Evolutionary conservation across 2,888 invertebrate species (phyloP), one percentile per base, ranked within the genome.

Genomic region (Hydrotaea cyrtoneurina): DNA sequence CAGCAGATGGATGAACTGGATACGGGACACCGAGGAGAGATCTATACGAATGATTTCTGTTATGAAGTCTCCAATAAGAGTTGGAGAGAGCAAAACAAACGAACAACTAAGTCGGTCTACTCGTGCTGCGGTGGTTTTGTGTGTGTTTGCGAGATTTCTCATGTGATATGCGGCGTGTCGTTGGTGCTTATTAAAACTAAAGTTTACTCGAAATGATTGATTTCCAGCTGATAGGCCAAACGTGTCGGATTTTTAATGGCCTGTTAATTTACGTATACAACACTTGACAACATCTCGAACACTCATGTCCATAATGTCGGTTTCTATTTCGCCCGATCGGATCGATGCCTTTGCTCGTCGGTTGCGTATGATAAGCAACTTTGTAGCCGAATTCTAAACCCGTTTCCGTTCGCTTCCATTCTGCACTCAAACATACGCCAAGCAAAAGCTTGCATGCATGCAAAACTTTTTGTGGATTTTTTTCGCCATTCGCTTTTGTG

Each of bases 201-300:
- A 74, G 21, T 0, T 17, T 66, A 8, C 19, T 43, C n/a, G 15
- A 64, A 73, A 39, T 79, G 62, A 79, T 79, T 79, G 78, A 79
- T 79, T 73, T 79, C 64, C 55, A 73, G 64, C 64, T 79, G 78
- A 79, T 79, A 64, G 31, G 50, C 3, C 53, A 73, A 39, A 62
- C 19, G 19, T 66, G 31, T n/a, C 31, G 1, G 26, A 17, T 59
- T 69, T 69, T 78, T 78, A 64, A 79, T 79, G 73, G 57, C 21
- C 62, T 79, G 73, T 79, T 74, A 79, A 79, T 73, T 72, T 79
- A 64, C 53, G n/a, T 53, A 23, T 73, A 73, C 53, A 53, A 72
- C 39, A 53, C 11, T 55, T 55, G 55, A 55, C 55, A 55, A 55
- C 55, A 55, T 10, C 55, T 55, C 23, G 55, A 31, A 31, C 31